Evolutionary conservation across 2,888 invertebrate species (phyloP).

Genomic region (Homarus gammarus): DNA sequence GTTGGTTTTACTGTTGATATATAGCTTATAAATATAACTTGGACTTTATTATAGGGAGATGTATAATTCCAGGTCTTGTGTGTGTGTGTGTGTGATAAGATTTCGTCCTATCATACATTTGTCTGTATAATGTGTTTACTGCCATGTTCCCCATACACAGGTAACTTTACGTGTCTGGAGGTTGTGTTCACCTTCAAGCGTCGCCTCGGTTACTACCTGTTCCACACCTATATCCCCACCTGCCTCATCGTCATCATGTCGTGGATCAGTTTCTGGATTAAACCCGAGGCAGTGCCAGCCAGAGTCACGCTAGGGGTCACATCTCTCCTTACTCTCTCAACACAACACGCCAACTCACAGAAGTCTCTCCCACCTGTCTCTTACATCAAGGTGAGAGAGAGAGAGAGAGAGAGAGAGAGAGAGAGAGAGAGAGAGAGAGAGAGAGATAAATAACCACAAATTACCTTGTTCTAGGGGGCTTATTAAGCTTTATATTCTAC

Average conservation of each 20-base stretch:
- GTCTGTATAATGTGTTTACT: background rate
- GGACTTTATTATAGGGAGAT: no score
- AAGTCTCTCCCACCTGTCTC: constrained; percentile 77
- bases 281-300: constrained; percentile 77
- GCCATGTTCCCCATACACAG: constrained; percentile 80
- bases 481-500: no score
- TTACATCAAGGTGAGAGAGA: constrained; percentile 76
- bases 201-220: constrained; percentile 92
- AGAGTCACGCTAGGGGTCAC: constrained; percentile 77
- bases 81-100: no score
- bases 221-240: constrained; percentile 96
- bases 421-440: background rate
- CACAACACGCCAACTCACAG: constrained; percentile 77
- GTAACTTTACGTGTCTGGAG: constrained; percentile 94
- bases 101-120: background rate
- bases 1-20: no score
- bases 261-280: constrained; percentile 80
- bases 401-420: background rate
- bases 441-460: no score
- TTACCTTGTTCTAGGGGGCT: background rate
- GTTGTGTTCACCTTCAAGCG: constrained; percentile 93
- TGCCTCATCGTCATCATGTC: constrained; percentile 97
- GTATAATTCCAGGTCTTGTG: no score
- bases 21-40: no score
- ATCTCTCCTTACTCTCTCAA: constrained; percentile 77